Evolutionary conservation across 1,140 invertebrate species (phyloP), one percentile per base, ranked within the genome.

Genomic region (Drosophila biarmipes): DNA sequence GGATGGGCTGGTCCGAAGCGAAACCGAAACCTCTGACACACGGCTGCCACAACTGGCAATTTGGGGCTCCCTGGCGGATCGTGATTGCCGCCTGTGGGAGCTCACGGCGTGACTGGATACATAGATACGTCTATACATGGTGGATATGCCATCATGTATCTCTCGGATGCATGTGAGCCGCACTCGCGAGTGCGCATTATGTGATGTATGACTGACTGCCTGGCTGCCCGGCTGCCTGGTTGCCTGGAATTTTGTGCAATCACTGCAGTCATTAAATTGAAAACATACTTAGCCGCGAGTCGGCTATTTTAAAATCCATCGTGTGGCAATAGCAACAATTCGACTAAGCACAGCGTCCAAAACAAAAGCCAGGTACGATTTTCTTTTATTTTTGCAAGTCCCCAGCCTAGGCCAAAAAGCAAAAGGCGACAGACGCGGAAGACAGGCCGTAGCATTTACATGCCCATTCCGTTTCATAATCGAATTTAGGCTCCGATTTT

Each of bases 381-480:
- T 61, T 40, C 19, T 42, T 55, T 55, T 24, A 34, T 42, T 54
- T 54, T 66, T 27, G 43, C 51, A 63, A 58, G 55, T 49, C 59
- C 55, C 58, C 56, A 59, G 53, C 56, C 51, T 57, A 72, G 57
- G 71, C 42, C 24, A 48, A 55, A 57, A 59, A 54, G 59, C 34
- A 64, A 66, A 59, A 57, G 73, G 53, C 62, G 45, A 51, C 57
- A 75, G 69, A 86, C 81, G 81, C 82, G 82, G 82, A 87, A 86
- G 82, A 78, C 71, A 69, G 73, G 55, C 54, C 48, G 59, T 35
- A 74, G 29, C 73, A 87, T 87, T 89, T 89, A 87, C 79, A 79
- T 87, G 82, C 71, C 72, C 78, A 87, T 87, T 87, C 84, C 89
- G 89, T 87, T 87, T 87, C 82, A 89, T 89, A 89, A 87, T 79